Conservation (phyloP, 1,140 invertebrate species). For the Drosophila setifemur region DNA sequence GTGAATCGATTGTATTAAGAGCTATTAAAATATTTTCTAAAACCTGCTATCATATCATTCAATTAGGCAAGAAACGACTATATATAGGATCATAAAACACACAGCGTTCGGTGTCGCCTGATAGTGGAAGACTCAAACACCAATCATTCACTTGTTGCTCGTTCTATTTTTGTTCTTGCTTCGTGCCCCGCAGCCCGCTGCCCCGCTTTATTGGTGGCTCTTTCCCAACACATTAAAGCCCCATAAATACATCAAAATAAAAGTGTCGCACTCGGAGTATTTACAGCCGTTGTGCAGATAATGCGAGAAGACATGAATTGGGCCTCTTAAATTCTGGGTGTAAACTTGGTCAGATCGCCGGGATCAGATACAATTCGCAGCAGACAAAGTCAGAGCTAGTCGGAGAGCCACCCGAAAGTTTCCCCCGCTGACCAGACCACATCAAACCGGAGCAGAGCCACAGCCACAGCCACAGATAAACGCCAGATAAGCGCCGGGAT, state of each 20-base stretch:
- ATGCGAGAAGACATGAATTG: constrained; percentile 50
- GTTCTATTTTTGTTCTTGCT: background rate
- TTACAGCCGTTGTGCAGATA: constrained; percentile 63
- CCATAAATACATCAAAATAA: constrained; percentile 79
- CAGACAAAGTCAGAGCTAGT: constrained; percentile 47
- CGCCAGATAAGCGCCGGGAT: constrained; percentile 71
- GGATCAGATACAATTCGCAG: constrained; percentile 46
- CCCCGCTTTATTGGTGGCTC: constrained; percentile 8
- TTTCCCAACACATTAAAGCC: constrained; percentile 61
- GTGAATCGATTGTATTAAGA: constrained; percentile 79
- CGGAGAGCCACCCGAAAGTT: background rate
- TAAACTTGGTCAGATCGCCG: constrained; percentile 39
- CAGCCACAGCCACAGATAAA: constrained; percentile 67
- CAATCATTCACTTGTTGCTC: constrained; percentile 27
- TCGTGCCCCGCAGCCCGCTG: too few species aligned
- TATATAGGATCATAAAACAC: constrained; percentile 78
- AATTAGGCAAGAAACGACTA: constrained; percentile 77
- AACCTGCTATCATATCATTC: constrained; percentile 77
- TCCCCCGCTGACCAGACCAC: too few species aligned
- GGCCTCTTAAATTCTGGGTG: constrained; percentile 24
- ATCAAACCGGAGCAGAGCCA: too few species aligned
- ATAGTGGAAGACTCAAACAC: constrained; percentile 62
- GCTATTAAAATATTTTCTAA: constrained; percentile 81
- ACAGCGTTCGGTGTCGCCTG: constrained; percentile 58
- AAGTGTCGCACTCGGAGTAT: constrained; percentile 63